Evolutionary conservation across 2,113 vertebrate species (phyloP), one percentile per base, ranked within the genome.

Genomic region (Sciurus niger): DNA sequence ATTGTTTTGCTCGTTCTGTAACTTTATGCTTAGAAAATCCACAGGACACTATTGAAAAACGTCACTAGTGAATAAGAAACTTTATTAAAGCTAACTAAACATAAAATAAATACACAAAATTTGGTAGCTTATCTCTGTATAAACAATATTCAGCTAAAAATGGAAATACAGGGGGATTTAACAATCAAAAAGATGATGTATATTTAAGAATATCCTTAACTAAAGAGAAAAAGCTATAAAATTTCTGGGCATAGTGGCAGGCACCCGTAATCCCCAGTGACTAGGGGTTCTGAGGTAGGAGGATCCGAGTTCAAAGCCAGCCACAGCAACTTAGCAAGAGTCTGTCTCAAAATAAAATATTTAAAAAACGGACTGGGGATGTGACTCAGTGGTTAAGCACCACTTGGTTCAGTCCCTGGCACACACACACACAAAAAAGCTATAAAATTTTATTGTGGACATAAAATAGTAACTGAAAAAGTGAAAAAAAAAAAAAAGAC

Each of bases 401-500:
- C 18, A 18, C 55, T 53, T 1, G 55, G 55, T 55, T 55, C 17
- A 55, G 20, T 20, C 55, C 18, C 18, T 55, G 55, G 48, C 11
- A 48, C 48, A 48, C 48, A 8, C 48, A 8, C 48, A 11, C 48
- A 48, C 6, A 55, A 51, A 74, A 82, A 92, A 30, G 16, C 46
- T 85, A 11, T 94, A 78, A 89, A n/a, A 43, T 94, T 78, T 28
- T 94, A 79, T 77, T 78, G 80, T 53, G 13, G 70, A 79, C 40
- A 83, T 78, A 92, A 90, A 80, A 72, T 17, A 88, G 7, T 87
- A 88, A 89, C 43, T 74, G 68, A 88, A 67, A 84, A 94, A 95
- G 68, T 74, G 30, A 84, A 77, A 4, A 17, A 40, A 40, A 65
- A 87, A n/a, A 83, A 91, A 48, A 90, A 88, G 12, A 25, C 8